phyloP scores from a whole-genome alignment of 2,113 vertebrate genomes.

The Saimiri boliviensis region DNA sequence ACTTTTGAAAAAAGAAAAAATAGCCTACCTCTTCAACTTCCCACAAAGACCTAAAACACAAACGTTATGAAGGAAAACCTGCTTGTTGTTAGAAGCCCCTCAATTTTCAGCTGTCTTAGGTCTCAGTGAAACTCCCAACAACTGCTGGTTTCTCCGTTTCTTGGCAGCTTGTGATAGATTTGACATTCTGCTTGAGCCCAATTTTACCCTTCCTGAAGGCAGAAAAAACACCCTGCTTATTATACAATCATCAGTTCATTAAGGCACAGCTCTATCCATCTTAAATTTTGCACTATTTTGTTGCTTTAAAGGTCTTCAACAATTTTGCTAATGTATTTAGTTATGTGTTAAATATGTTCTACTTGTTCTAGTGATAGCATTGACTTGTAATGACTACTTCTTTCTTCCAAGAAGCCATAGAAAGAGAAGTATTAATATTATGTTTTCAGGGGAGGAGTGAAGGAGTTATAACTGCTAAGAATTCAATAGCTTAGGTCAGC shows the following conservation, averaged over 20 bases:
- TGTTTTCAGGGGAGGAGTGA: background rate
- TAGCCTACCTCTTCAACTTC: background rate
- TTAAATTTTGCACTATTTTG: background rate
- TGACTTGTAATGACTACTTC: background rate
- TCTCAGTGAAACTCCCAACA: background rate
- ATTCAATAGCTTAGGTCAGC: background rate
- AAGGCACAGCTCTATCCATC: background rate
- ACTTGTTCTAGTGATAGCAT: background rate
- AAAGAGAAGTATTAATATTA: background rate
- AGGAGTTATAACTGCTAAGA: background rate
- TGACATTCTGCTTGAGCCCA: background rate
- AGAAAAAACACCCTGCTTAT: background rate
- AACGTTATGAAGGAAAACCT: background rate
- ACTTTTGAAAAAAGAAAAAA: background rate
- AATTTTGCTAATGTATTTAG: background rate
- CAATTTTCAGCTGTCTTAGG: background rate
- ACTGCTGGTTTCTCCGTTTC: background rate
- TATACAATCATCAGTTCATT: background rate
- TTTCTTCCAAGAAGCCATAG: background rate
- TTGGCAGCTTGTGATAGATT: rapidly evolving
- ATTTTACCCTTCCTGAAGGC: background rate
- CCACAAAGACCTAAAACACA: background rate
- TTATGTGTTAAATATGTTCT: background rate
- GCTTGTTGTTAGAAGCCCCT: too few species aligned
- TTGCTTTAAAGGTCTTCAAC: background rate